Evolutionary conservation across 2,888 invertebrate species (phyloP).

Genomic region (Ommatoiulus sabulosus): DNA sequence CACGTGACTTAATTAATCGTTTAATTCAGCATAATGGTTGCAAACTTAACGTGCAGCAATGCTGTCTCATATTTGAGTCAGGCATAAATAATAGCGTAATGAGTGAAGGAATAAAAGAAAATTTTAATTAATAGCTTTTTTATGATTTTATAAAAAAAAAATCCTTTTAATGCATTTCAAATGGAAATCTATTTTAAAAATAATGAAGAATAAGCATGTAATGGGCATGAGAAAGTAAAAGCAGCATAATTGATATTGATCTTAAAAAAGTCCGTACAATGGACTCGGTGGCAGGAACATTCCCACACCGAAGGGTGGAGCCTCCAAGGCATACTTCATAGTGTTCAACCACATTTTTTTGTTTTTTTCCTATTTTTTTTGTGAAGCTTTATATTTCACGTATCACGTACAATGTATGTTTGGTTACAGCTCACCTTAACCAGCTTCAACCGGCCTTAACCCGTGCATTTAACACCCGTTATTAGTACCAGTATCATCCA

Average conservation of each 20-base stretch:
- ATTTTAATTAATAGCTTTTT: background rate
- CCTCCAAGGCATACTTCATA: background rate
- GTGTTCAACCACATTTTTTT: background rate
- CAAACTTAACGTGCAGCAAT: background rate
- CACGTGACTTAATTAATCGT: background rate
- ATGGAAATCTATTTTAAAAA: background rate
- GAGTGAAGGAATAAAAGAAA: background rate
- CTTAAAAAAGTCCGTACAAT: background rate
- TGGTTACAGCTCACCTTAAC: constrained; percentile 28
- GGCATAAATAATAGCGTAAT: background rate
- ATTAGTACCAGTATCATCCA: constrained; percentile 43
- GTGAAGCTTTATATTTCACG: background rate
- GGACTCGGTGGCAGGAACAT: constrained; percentile 9
- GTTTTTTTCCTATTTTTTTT: background rate
- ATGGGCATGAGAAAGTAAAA: constrained; percentile 23
- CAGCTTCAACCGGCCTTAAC: constrained; percentile 31
- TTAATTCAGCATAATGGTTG: background rate
- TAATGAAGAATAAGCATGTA: constrained; percentile 31
- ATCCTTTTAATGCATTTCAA: background rate
- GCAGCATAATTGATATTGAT: constrained; percentile 36
- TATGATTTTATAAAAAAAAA: background rate
- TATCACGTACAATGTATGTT: constrained; percentile 38
- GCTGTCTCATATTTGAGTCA: background rate
- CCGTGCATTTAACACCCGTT: background rate
- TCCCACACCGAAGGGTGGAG: constrained; percentile 36